Base-by-base conservation (phyloP, 2,888 invertebrate genomes). In the Eupithecia centaureata region DNA sequence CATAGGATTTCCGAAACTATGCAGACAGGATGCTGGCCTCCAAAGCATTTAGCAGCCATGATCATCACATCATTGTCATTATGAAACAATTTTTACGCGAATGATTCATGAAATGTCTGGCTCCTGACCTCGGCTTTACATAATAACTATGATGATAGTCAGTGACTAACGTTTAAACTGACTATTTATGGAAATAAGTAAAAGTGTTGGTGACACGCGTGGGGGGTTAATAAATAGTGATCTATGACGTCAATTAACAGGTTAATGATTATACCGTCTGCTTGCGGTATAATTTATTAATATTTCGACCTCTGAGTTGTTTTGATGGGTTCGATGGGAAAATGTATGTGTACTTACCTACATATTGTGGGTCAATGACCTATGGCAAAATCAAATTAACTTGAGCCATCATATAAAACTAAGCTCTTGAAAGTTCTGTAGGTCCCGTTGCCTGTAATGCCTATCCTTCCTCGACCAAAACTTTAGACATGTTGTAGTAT, bases 161-260 rank as follows among this genome's bases (percentile, higher is more conserved):
- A 69, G 76, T 83, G 80, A 79, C 80, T 82, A 81, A 83, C 74
- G 73, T 77, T 80, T 70, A 68, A 79, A 80, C 77, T 74, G 66
- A 71, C 77, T 77, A 73, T 78, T 72, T 81, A 86, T 85, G 84
- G 78, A 76, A 82, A 84, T 81, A 74, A 82, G 82, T 83, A 82
- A 83, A 84, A 83, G 81, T 79, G 74, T 77, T 80, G 76, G 73
- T 71, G 67, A 47, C 63, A 74, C 61, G 75, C 70, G 79, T 83
- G 73, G 82, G 82, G 82, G 74, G 77, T 71, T 76, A 78, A 78
- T 76, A 74, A 77, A 69, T 71, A 74, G 59, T 70, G 65, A 70
- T 62, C n/a, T 63, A 63, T 68, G 65, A 67, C 47, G 65, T 59
- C 60, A 69, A 61, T 52, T 56, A 61, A 22, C 63, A 42, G 67